Base-by-base conservation (phyloP, 2,888 invertebrate species). In the Abrostola triplasia region DNA sequence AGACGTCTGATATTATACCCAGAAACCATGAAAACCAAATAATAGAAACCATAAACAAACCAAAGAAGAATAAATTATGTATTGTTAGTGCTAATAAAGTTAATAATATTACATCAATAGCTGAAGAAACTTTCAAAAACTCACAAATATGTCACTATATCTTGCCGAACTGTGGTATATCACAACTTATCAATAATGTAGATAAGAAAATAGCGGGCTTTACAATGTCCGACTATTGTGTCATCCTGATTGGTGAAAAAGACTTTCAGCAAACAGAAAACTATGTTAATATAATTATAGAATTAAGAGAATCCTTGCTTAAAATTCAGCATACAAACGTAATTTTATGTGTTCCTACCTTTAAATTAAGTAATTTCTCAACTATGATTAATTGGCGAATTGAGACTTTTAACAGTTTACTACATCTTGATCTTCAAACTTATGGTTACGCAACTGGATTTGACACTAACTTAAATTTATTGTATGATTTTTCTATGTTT, bases 1-100 rank as follows among this genome's bases (percentile, higher is more conserved):
- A 50, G 36, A 50, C 50, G 8, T 11, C 36, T 11, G n/a, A n/a
- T n/a, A n/a, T n/a, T n/a, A n/a, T n/a, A 37, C 11, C 50, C 36
- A 50, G 37, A 36, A 50, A 50, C 11, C 36, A 50, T 11, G 37
- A 11, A n/a, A 37, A 36, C 50, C 37, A 37, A 36, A 50, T n/a
- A 37, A 8, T n/a, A 11, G 37, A 6, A 38, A 38, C 10, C 38
- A 10, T 38, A 38, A 44, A 44, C 44, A 44, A 44, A 11, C 44
- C 44, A 10, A 11, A 37, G 36, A 55, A 44, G 48, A 49, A 37
- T 10, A 59, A 59, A 52, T 35, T 59, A n/a, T 59, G 52, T 38
- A 37, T 59, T 41, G 36, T 59, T 5, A 59, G 59, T 42, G 51
- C 51, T 13, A 59, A 59, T 42, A 59, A 59, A 35, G 5, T 36